phyloP scores from a whole-genome alignment of 2,113 vertebrate genomes.

The Cephalopterus ornatus region DNA sequence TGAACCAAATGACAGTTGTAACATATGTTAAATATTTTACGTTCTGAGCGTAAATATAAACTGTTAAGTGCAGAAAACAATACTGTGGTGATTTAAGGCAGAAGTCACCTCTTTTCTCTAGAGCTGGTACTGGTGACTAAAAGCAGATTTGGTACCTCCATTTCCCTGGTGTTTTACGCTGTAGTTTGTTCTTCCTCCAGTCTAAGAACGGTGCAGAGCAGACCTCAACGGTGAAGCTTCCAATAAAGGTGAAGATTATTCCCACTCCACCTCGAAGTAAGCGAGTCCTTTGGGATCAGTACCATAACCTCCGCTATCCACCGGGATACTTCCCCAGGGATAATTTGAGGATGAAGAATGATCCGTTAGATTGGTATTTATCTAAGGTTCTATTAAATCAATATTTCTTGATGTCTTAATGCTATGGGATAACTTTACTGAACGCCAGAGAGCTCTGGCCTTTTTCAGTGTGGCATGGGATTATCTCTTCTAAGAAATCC shows the following conservation, averaged over 20 bases:
- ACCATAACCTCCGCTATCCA: slow-evolving; percentile 96
- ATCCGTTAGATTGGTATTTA: slow-evolving; percentile 92
- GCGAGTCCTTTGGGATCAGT: slow-evolving; percentile 96
- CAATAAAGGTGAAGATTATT: slow-evolving; percentile 95
- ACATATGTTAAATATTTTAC: neutral
- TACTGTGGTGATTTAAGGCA: neutral
- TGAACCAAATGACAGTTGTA: neutral
- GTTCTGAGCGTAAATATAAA: neutral
- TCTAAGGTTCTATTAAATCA: slow-evolving; percentile 23
- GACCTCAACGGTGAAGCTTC: slow-evolving; percentile 93
- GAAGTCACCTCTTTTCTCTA: neutral
- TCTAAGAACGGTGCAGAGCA: slow-evolving; percentile 86
- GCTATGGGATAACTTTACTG: neutral
- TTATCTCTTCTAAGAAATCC: neutral
- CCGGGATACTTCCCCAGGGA: slow-evolving; percentile 97
- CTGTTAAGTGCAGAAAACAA: neutral
- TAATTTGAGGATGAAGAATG: slow-evolving; percentile 98
- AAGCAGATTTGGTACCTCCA: neutral
- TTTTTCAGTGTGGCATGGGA: neutral
- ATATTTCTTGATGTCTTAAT: neutral
- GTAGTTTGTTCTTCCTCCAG: slow-evolving; percentile 66
- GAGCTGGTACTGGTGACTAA: neutral
- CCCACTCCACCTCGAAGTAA: slow-evolving; percentile 95
- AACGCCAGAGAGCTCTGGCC: neutral
- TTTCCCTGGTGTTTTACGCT: neutral